These are phyloP conservation scores for Spea bombifrons DNA, from an alignment of 2,113 vertebrate genomes.

Conservation along the genomic window DNA sequence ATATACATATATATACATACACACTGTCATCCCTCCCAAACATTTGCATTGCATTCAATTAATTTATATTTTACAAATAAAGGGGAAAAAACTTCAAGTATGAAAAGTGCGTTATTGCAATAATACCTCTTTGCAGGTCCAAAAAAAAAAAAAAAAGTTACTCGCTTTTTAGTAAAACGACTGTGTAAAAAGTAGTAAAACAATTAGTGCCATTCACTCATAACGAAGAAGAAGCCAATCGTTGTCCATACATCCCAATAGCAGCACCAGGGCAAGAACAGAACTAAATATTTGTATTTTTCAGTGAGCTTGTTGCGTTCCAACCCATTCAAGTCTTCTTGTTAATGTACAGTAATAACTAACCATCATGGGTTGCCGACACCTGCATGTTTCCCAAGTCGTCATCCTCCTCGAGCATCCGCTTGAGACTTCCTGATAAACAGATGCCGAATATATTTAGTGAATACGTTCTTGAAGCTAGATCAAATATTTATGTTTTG, in stretches of 20 bases:
- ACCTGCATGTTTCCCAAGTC: constrained; percentile 90
- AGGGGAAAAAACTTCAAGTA: constrained; percentile 84
- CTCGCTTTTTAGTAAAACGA: constrained; percentile 96
- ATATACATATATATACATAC: constrained; percentile 67
- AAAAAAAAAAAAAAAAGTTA: constrained; percentile 74
- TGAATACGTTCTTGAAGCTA: no score
- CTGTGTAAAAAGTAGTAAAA: constrained; percentile 73
- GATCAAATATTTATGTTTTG: no score
- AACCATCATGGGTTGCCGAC: constrained; percentile 86
- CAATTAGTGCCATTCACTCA: constrained; percentile 72
- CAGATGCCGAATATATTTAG: background rate
- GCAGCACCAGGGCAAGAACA: constrained; percentile 33
- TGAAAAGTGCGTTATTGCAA: constrained; percentile 99
- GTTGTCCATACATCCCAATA: constrained; percentile 2
- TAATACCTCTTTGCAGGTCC: constrained; percentile 98
- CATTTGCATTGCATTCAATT: constrained; percentile 73
- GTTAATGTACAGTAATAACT: constrained; percentile 55
- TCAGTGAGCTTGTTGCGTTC: background rate
- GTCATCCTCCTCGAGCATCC: constrained; percentile 90
- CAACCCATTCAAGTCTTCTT: constrained; percentile 28
- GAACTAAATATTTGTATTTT: background rate
- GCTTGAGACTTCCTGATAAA: constrained; percentile 83
- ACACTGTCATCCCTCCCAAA: constrained; percentile 64
- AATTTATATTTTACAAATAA: constrained; percentile 79
- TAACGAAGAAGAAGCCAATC: constrained; percentile 45